Percentiles rank a stretch among this genome's conserved stretches.
Evolutionary conservation across 1,140 invertebrate genomes (phyloP).

Genomic region (Bacillus rossius): DNA sequence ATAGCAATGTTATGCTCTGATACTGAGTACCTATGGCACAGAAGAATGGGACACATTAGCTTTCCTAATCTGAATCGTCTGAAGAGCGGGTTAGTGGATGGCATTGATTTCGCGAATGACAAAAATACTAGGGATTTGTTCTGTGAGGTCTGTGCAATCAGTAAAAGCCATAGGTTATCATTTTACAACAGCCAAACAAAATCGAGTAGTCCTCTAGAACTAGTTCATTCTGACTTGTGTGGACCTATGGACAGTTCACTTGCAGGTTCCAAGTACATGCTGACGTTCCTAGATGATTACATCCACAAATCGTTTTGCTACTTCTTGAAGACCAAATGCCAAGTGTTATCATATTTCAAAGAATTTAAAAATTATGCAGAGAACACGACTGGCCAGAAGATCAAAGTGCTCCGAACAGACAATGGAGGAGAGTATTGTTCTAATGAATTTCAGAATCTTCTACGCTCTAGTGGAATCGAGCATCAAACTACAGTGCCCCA

Average conservation of each 20-base stretch:
- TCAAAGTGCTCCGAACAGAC: constrained; percentile 15
- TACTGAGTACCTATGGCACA: too few relatives aligned
- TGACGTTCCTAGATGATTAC: constrained; percentile 8
- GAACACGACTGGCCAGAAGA: constrained; percentile 10
- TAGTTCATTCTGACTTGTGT: constrained; percentile 33
- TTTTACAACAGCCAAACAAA: too few relatives aligned
- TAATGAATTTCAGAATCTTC: neutral
- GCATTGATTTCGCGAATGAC: too few relatives aligned
- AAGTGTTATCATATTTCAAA: constrained; percentile 4
- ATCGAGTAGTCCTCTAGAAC: constrained; percentile 12
- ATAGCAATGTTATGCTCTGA: too few relatives aligned
- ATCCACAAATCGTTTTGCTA: constrained; percentile 5
- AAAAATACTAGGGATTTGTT: too few relatives aligned
- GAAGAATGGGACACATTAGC: too few relatives aligned
- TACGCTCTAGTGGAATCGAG: constrained; percentile 25
- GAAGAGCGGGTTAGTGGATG: too few relatives aligned
- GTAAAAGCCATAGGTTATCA: too few relatives aligned
- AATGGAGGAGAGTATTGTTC: constrained; percentile 17
- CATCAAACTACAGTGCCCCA: constrained; percentile 29
- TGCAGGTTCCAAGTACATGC: constrained; percentile 8
- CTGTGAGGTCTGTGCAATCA: too few relatives aligned
- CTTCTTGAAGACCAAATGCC: neutral
- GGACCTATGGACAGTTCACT: constrained; percentile 28
- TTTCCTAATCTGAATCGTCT: too few relatives aligned
- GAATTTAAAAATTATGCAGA: constrained; percentile 12